Conservation (phyloP, 2,888 invertebrate species). For the Microctonus brassicae region DNA sequence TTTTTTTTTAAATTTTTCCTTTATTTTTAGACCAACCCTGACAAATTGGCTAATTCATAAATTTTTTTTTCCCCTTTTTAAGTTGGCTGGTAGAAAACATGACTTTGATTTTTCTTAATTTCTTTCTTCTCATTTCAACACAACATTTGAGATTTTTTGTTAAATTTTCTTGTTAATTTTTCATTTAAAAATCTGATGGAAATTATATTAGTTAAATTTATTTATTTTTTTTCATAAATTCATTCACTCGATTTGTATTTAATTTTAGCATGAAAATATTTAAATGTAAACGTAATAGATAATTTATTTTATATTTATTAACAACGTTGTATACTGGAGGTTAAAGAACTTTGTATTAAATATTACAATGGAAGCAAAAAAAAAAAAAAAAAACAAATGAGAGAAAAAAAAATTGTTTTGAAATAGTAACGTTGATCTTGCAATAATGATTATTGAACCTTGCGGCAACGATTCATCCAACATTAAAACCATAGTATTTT, state of each 20-base stretch:
- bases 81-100: too few species aligned
- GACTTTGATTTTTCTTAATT: slow-evolving; percentile 10
- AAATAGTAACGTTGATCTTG: not conserved
- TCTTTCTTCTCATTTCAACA: not conserved
- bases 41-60: slow-evolving; percentile 20
- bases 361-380: not conserved
- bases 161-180: too few species aligned
- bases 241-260: too few species aligned
- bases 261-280: too few species aligned
- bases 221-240: too few species aligned
- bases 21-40: not conserved
- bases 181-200: too few species aligned
- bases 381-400: not conserved
- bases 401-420: not conserved
- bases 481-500: not conserved
- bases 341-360: not conserved
- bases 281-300: too few species aligned
- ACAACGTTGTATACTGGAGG: too few species aligned
- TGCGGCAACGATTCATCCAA: slow-evolving; percentile 1
- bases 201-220: too few species aligned
- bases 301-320: too few species aligned
- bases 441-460: slow-evolving; percentile 3
- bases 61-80: not conserved
- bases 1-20: too few species aligned
- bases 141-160: too few species aligned